These are phyloP conservation scores for Blennius ocellaris DNA, from an alignment of 2,113 vertebrate genomes.

Conservation along the genomic window DNA sequence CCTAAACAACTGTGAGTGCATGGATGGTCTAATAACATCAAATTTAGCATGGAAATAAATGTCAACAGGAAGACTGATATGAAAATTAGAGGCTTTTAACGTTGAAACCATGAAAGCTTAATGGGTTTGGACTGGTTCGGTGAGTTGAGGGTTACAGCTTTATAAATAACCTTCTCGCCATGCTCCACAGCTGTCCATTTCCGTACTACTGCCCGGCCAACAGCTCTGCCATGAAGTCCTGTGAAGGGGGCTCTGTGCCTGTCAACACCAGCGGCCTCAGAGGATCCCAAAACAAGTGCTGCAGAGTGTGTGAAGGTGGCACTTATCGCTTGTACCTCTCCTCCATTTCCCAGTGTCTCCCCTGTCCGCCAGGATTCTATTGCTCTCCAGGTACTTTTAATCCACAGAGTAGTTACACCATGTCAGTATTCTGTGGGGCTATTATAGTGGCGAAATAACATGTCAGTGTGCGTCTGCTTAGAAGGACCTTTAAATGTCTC, in stretches of 20 bases:
- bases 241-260: slow-evolving; percentile 87
- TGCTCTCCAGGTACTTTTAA: slow-evolving; percentile 85
- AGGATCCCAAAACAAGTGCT: slow-evolving; percentile 84
- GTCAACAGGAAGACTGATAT: neutral
- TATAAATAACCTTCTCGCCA: slow-evolving; percentile 60
- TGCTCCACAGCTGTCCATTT: slow-evolving; percentile 86
- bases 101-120: slow-evolving; percentile 9
- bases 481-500: too few relatives aligned
- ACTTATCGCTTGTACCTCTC: slow-evolving; percentile 79
- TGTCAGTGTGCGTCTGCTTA: too few relatives aligned
- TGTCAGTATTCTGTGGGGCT: too few relatives aligned
- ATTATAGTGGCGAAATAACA: too few relatives aligned
- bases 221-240: slow-evolving; percentile 80
- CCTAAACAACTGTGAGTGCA: slow-evolving; percentile 86
- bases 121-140: slow-evolving; percentile 10
- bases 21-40: slow-evolving; percentile 5
- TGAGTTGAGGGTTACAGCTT: neutral
- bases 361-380: slow-evolving; percentile 89
- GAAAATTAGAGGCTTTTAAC: neutral
- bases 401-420: too few relatives aligned
- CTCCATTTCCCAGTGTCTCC: slow-evolving; percentile 78
- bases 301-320: slow-evolving; percentile 85
- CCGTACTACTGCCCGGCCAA: slow-evolving; percentile 90
- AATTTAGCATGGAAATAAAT: neutral
- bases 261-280: slow-evolving; percentile 83